Base-by-base conservation (phyloP, 1,140 invertebrate genomes). In the Anastrepha ludens region DNA sequence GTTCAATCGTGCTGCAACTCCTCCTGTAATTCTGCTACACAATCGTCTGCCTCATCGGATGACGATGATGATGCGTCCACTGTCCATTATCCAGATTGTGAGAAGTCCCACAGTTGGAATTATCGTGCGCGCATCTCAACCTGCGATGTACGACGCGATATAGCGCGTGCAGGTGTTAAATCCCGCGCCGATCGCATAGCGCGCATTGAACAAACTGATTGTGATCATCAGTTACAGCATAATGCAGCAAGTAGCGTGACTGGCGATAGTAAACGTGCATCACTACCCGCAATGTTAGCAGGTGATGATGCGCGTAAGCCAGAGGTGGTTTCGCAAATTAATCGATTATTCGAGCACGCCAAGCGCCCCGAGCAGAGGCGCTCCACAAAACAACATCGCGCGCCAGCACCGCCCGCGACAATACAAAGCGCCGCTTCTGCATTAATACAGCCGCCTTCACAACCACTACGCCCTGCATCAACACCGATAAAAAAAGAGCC, bases 171-270 rank as follows among this genome's bases (percentile, higher is more conserved):
- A 11, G 90, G 91, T 11, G 88, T 90, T 3, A 89, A 90, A 41
- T 91, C 91, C 13, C 89, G 91, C 0, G 90, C 91, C 1, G 91
- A 91, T 88, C 91, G 91, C 50, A 92, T 92, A 41, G 91, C 91
- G 3, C 89, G 88, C 55, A 92, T 92, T 20, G 91, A 92, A 17
- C 85, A 87, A 5, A 86, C 78, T 3, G 89, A 91, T 2, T 59
- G 86, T 44, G 86, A 88, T 41, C 87, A 70, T 65, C 67, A 58
- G 13, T 29, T 7, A 87, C 17, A 60, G 62, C 65, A 78, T 20
- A 17, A 29, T 15, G 39, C 74, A 17, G 15, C 39, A 0, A 15
- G 41, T 65, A 9, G 6, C 9, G 58, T 9, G 11, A 67, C 20
- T 55, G 29, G 44, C 17, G 47, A 5, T 58, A n/a, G 3, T 29